Evolutionary conservation across 2,113 vertebrate genomes (phyloP), one percentile per base, ranked within the genome.

Genomic region (Thalassarche chlororhynchos): DNA sequence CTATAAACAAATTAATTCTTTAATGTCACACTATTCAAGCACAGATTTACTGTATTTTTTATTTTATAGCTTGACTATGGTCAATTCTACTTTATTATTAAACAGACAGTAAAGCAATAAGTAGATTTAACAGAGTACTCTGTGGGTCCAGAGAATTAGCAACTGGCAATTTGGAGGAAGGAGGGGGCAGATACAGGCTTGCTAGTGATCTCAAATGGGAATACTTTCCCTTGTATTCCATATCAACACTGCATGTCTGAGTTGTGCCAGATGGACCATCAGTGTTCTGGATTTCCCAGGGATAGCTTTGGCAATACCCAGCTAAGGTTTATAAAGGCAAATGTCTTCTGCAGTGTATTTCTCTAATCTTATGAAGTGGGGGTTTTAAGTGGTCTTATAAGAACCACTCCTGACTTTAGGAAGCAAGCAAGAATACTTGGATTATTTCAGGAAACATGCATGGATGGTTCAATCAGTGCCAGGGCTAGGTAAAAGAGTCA

Each of bases 1-100:
- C 11, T 15, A 46, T 29, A 74, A 93, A 64, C 3, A 68, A 55
- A n/a, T 31, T 64, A 55, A 80, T 64, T 89, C 34, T 85, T 94
- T 40, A 75, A 76, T 62, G 14, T 36, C 23, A 74, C 9, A 46
- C 7, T 60, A 47, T 42, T 28, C 16, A 66, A 88, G 21, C 14
- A 72, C 14, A 90, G 15, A 38, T 51, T 86, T 90, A 68, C 18
- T 36, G 9, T 57, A 49, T 52, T 18, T 52, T 74, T 62, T 61
- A 51, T 75, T 91, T 96, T 52, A 75, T 23, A 74, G 32, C 5
- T 58, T 81, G 34, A 49, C 46, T 81, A 9, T 52, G 10, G 55
- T 81, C 47, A 92, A 79, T 80, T 86, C 70, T 61, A 29, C 3
- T 89, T 95, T 84, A 38, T 92, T 89, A 95, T 86, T 87, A 85